These are phyloP conservation scores for Dicyrtomina minuta DNA, from an alignment of 2,888 invertebrate genomes.

Conservation along the genomic window DNA sequence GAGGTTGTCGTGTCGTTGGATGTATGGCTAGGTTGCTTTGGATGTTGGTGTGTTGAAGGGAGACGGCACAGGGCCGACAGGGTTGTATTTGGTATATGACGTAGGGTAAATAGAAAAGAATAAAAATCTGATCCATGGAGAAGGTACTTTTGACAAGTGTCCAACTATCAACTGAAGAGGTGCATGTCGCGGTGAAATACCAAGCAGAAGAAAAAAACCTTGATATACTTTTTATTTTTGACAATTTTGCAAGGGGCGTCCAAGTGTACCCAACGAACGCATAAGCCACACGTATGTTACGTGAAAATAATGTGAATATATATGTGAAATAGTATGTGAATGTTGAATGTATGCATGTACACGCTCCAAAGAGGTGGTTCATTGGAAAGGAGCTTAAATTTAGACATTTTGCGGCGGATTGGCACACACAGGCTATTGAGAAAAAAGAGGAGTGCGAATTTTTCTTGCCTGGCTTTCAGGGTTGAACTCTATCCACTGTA, in stretches of 20 bases:
- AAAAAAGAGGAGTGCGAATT: constrained; percentile 42
- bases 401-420: constrained; percentile 48
- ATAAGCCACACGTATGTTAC: constrained; percentile 10
- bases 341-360: constrained; percentile 7
- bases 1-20: not conserved
- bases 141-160: constrained; percentile 40
- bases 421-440: constrained; percentile 37
- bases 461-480: constrained; percentile 38
- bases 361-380: constrained; percentile 27
- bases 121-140: constrained; percentile 29
- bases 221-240: constrained; percentile 51
- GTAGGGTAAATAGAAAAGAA: constrained; percentile 33
- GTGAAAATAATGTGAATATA: no score
- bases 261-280: constrained; percentile 26
- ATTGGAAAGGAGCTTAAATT: constrained; percentile 42
- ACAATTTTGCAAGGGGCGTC: constrained; percentile 41
- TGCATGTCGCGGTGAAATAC: constrained; percentile 37
- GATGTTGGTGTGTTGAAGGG: not conserved
- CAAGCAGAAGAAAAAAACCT: constrained; percentile 45
- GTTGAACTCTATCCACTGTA: constrained; percentile 35
- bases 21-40: not conserved
- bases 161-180: constrained; percentile 40
- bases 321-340: no score
- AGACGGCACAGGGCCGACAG: not conserved
- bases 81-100: constrained; percentile 27